Base-by-base conservation (phyloP, 2,888 invertebrate species). In the Pammene fasciana region DNA sequence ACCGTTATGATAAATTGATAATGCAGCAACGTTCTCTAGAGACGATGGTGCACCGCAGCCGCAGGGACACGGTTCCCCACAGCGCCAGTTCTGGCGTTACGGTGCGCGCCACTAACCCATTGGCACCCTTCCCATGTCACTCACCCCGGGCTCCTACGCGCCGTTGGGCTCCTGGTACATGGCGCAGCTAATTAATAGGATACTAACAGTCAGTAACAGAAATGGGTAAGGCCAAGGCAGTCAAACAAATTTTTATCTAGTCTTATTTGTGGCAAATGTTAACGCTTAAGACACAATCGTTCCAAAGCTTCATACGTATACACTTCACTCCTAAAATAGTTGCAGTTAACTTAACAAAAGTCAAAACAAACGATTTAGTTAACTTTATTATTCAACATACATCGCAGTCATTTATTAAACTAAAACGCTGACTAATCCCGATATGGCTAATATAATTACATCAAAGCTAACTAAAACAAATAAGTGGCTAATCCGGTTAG, bases 31-130 rank as follows among this genome's bases (percentile, higher is more conserved):
- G 45, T 60, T 60, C 61, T 61, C 57, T n/a, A 59, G 57, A 36
- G 46, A 14, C 8, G 9, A 36, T 14, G 54, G 43, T 36, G 41
- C 34, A 65, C 64, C 64, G 52, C 64, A 64, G 18, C 64, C 64
- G 52, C 64, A 64, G 18, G 56, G 64, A 38, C 59, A 60, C 70
- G 50, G 46, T 65, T 55, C 70, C 65, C 65, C 60, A 57, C 48
- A 64, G n/a, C 57, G 68, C 62, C 16, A 46, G 68, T 65, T 55
- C 57, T 57, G 36, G 43, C 38, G 70, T 59, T 65, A 64, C 70
- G 70, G 70, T 70, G 18, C 67, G 65, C 60, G 65, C 65, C 70
- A 70, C 70, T 70, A 65, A 70, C 70, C 70, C 70, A 65, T 34
- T 70, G 70, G 65, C 70, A 65, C 60, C 70, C 70, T 65, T 70